Base-by-base conservation (phyloP, 2,113 vertebrate species). In the Chiloscyllium plagiosum region DNA sequence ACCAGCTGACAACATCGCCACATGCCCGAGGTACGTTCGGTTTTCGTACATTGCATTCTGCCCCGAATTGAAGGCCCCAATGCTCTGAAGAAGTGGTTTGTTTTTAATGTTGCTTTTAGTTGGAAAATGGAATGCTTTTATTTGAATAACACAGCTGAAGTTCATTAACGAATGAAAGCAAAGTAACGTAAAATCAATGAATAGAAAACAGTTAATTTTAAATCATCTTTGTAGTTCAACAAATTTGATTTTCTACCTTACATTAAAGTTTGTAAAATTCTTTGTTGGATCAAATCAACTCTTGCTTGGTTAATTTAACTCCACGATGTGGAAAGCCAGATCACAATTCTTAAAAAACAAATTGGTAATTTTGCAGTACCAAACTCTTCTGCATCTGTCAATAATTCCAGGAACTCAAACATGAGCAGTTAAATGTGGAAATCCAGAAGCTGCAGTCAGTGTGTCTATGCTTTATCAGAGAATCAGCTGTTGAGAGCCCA, bases 211-310 rank as follows among this genome's bases (percentile, higher is more conserved):
- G 93, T 65, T 95, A 97, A 96, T 96, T 96, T 96, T 47, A 69
- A 96, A 96, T 96, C 68, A 19, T 69, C 92, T 92, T 96, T 96
- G 96, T 86, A 96, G 96, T 96, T 96, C 96, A 96, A 96, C 96
- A 96, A 96, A 97, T 72, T 96, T 96, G 96, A 96, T 96, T 96
- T 97, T 96, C 96, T 96, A 96, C 96, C 96, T 96, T 94, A 96
- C 96, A 96, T 93, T 68, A 96, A 95, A 97, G 96, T 95, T 95
- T 90, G 97, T 96, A 96, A 97, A 96, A 96, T 96, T 96, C 96
- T 96, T 96, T 96, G 96, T 94, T 94, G 87, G 95, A 96, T 96
- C 8, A 10, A 96, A 96, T 97, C 89, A 97, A 76, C 96, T 96
- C 96, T 95, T 5, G 52, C 96, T 97, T 96, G 96, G 96, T 96